Evolutionary conservation across 1,140 invertebrate genomes (phyloP), one percentile per base, ranked within the genome.

Genomic region (Zelostemma sp.): DNA sequence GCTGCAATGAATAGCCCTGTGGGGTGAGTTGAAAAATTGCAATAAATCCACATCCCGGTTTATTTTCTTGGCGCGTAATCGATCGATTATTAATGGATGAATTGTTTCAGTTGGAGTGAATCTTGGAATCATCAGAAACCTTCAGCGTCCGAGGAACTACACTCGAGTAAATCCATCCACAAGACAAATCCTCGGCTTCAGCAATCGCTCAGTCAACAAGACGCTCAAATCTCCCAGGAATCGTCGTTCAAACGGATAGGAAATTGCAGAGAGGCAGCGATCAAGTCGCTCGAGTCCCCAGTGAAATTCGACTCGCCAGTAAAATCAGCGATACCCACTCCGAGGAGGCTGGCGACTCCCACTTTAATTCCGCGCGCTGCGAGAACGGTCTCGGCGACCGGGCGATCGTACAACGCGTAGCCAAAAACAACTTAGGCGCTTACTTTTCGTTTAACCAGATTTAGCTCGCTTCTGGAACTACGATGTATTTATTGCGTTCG

Each of bases 1-100:
- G 84, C 84, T 85, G 81, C 84, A 15, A 74, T 81, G 71, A 73
- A 76, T 76, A 85, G 84, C 77, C 83, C 15, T 80, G 76, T 68
- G 77, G 76, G 84, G 84, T 85, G 73, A 85, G 83, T 81, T 67
- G 2, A 48, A n/a, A n/a, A n/a, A n/a, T n/a, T n/a, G n/a, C n/a
- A n/a, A n/a, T n/a, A n/a, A n/a, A n/a, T n/a, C n/a, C n/a, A n/a
- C n/a, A n/a, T n/a, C n/a, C n/a, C n/a, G n/a, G n/a, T n/a, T n/a
- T n/a, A n/a, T n/a, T n/a, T n/a, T n/a, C n/a, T n/a, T n/a, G n/a
- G n/a, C n/a, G n/a, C n/a, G n/a, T n/a, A n/a, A n/a, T n/a, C 35
- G 14, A 40, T 40, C 35, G 35, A 40, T 5, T 12, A 4, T 28
- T 3, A 8, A 58, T 21, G 6, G 33, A 3, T n/a, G 31, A 49